Base-by-base conservation (phyloP, 2,113 vertebrate species). In the Apodemus speciosus region DNA sequence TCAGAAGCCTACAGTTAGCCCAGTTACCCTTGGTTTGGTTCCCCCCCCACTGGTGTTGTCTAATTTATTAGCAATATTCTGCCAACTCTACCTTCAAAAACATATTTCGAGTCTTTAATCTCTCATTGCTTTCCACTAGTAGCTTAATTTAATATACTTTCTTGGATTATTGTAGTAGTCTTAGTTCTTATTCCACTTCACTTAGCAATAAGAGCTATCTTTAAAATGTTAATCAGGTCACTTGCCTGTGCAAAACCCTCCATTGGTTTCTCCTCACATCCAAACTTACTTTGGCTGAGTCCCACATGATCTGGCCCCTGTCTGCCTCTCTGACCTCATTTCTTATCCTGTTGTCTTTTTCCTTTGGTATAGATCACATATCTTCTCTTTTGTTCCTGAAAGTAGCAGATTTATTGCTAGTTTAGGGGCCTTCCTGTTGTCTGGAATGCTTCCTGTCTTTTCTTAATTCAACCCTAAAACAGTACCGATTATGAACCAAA, bases 201-300 rank as follows among this genome's bases (percentile, higher is more conserved):
- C 38, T 58, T 90, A 72, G 30, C 86, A 77, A 18, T 32, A 58
- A 93, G 83, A 91, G 66, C 91, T 97, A 91, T 97, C 92, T 96
- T 97, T 97, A 94, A 97, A 96, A 81, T 46, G 58, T 40, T 92
- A 97, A 97, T 94, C 95, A 94, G 96, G 96, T 89, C 95, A 92
- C 79, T 94, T 46, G 86, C 56, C 64, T 95, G 8, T 94, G 89
- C 58, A 87, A 35, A 97, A 89, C 43, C 58, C 97, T 95, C 94
- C 15, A 81, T 92, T 92, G 97, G 53, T 85, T 92, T 93, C 68
- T 49, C 79, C 60, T 89, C 69, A 72, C 49, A 35, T 93, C 86
- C 94, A 94, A 96, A 96, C n/a, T 86, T 92, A 9, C 68, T 89
- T 90, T 71, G 62, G 15, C 72, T 72, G 43, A 79, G 85, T 95